Evolutionary conservation across 2,888 invertebrate species (phyloP).

Genomic region (Tetranychus truncatus): DNA sequence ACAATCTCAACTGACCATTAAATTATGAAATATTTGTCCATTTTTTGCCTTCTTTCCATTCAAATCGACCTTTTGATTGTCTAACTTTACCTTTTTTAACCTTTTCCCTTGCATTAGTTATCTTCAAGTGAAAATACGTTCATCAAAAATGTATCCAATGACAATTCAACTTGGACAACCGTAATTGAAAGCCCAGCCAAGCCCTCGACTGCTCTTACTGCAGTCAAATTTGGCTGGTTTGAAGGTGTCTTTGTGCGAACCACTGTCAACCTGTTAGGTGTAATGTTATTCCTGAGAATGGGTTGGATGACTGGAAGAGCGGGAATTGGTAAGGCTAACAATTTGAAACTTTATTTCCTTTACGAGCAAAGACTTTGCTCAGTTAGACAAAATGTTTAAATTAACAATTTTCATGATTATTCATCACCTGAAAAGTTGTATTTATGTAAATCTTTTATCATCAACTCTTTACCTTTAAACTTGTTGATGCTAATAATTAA

Average conservation of each 20-base stretch:
- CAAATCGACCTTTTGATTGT: too few species aligned
- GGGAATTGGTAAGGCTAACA: conserved; percentile 12
- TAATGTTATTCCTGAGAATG: conserved; percentile 22
- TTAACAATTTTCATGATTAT: too few species aligned
- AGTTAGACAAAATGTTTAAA: neutral
- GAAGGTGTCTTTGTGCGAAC: conserved; percentile 22
- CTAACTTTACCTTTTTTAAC: neutral
- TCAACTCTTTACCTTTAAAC: neutral
- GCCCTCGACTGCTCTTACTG: too few species aligned
- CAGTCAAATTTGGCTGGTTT: conserved; percentile 22
- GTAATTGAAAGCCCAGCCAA: neutral
- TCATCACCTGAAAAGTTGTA: neutral
- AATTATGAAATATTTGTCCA: too few species aligned
- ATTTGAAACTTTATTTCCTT: neutral
- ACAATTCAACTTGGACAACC: neutral
- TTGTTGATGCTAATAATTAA: too few species aligned
- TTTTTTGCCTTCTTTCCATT: too few species aligned
- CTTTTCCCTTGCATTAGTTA: neutral
- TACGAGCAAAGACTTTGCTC: neutral
- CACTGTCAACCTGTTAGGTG: conserved; percentile 21
- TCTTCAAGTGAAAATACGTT: neutral
- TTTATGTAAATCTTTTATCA: neutral
- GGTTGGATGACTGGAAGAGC: conserved; percentile 22
- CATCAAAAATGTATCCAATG: neutral
- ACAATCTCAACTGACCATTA: too few species aligned